Evolutionary conservation across 1,140 invertebrate species (phyloP).

Genomic region (Trigoniulus corallinus): DNA sequence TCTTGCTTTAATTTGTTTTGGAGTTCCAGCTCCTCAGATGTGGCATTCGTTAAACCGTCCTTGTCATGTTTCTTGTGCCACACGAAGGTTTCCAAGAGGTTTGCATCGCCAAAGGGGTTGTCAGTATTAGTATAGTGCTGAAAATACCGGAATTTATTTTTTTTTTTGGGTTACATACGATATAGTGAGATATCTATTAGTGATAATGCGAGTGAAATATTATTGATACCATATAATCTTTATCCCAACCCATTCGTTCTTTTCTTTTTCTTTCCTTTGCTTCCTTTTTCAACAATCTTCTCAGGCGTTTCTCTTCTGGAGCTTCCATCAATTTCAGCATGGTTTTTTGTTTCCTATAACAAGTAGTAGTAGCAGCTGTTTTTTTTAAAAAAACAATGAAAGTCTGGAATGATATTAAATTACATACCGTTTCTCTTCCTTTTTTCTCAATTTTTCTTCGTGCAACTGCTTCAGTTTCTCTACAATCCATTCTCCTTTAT

Average conservation of each 20-base stretch:
- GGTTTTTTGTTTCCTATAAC: slow-evolving; percentile 47
- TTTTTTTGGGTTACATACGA: no score
- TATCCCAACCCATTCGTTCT: slow-evolving; percentile 89
- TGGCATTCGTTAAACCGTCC: slow-evolving; percentile 68
- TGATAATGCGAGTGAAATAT: no score
- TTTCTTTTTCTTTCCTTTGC: slow-evolving; percentile 64
- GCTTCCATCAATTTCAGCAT: slow-evolving; percentile 77
- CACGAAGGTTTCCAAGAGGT: slow-evolving; percentile 80
- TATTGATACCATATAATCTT: slow-evolving; percentile 47
- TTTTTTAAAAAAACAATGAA: not conserved
- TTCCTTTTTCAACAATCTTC: slow-evolving; percentile 76
- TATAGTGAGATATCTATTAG: no score
- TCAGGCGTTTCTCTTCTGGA: slow-evolving; percentile 77
- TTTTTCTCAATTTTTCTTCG: not conserved
- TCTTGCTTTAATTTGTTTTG: slow-evolving; percentile 71
- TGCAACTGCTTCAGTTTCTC: not conserved
- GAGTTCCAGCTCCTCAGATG: slow-evolving; percentile 65
- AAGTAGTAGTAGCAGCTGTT: not conserved
- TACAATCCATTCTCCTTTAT: not conserved
- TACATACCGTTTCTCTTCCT: not conserved
- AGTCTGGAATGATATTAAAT: not conserved
- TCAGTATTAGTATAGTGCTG: slow-evolving; percentile 92
- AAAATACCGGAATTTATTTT: no score
- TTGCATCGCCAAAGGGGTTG: slow-evolving; percentile 96
- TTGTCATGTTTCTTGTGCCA: slow-evolving; percentile 95